A percentile compares a stretch with the other conserved stretches of the same genome.
Evolutionary conservation across 2,797 vertebrate species (phyloP).

Genomic region (Onychomys arenicola): DNA sequence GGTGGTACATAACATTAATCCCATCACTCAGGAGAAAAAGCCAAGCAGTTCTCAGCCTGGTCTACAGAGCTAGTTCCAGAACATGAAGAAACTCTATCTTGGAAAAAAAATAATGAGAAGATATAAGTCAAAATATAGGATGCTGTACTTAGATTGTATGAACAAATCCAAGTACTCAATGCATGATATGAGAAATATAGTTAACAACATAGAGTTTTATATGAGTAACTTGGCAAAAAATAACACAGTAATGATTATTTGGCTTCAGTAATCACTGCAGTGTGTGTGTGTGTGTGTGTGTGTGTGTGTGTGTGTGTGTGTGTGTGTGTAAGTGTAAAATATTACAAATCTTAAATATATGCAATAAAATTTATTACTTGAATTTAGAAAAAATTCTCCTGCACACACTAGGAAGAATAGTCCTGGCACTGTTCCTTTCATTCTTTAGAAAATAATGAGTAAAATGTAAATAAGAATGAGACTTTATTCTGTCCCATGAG

Average conservation of each 20-base stretch:
- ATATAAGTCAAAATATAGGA: not conserved
- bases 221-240: not conserved
- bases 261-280: not conserved
- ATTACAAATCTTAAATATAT: not conserved
- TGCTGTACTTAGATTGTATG: no score
- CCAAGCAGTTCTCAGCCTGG: not conserved
- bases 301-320: no score
- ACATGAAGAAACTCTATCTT: not conserved
- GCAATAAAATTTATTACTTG: not conserved
- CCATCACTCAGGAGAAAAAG: not conserved
- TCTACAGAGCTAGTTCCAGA: not conserved
- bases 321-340: not conserved
- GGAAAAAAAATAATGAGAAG: not conserved
- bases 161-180: not conserved
- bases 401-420: not conserved
- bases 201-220: not conserved
- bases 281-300: no score
- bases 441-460: not conserved
- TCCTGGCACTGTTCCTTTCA: not conserved
- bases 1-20: not conserved
- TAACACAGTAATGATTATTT: not conserved
- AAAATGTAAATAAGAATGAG: not conserved
- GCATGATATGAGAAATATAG: not conserved
- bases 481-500: not conserved
- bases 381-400: not conserved